Base-by-base conservation (phyloP, 2,797 vertebrate genomes). In the Poeciliopsis infans region DNA sequence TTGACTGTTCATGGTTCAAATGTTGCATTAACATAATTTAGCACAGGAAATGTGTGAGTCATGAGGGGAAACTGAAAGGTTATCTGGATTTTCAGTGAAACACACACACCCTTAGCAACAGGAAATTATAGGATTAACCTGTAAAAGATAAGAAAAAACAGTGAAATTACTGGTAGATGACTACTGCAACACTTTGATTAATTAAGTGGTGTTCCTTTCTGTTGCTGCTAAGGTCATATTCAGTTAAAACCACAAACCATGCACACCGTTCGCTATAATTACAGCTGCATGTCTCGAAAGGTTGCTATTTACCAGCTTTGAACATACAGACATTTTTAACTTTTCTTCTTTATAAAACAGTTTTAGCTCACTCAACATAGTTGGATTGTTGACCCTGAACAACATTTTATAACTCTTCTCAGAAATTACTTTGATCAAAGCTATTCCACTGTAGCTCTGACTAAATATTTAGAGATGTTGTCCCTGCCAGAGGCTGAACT, bases 11-110 rank as follows among this genome's bases (percentile, higher is more conserved):
- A 41, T 79, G 83, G 75, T 89, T 89, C 84, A 94, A 93, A 93
- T 93, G 92, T 87, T 93, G 89, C 89, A 92, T 93, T 94, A 87
- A 79, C 92, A 95, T 94, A 93, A 93, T 92, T 88, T 89, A 85
- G 82, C 81, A 76, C 10, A 4, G 84, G 76, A 82, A 90, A 86
- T 82, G 75, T 79, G 82, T 78, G 85, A 89, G 78, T 90, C 88
- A 84, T 68, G 51, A 76, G 79, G 87, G 82, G 79, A 78, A 83
- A 86, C 87, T 85, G 77, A 94, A 94, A 94, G 90, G 92, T 93
- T 92, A 91, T 91, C 86, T 59, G 53, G 80, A 86, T 85, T 83
- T 84, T 55, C 39, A 20, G 20, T 16, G 61, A 75, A 82, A 79
- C 71, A 71, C 79, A 75, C 76, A 77, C 75, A 77, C 13, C 16